Percentiles rank a stretch among this genome's conserved stretches.
Conservation (phyloP, 2,797 vertebrate species). For the Sebastes goodei region DNA sequence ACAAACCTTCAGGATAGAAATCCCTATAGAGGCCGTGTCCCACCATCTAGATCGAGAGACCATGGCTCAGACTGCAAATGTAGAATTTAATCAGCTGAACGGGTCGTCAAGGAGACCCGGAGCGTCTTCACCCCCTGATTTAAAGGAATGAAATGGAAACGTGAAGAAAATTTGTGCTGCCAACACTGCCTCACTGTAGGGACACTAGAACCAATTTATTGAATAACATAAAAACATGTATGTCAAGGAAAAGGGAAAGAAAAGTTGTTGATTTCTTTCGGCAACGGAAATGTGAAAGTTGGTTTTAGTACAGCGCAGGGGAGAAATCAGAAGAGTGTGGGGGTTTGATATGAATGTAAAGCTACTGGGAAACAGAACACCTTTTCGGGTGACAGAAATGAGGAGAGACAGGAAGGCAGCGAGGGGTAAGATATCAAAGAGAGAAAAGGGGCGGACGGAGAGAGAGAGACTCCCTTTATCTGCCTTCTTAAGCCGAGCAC, state of each 20-base stretch:
- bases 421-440: conserved; percentile 10
- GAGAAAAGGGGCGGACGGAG: background rate
- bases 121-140: conserved; percentile 11
- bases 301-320: background rate
- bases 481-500: conserved; percentile 3
- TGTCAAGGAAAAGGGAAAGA: background rate
- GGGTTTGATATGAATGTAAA: conserved; percentile 1
- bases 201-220: conserved; percentile 9
- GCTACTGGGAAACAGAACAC: background rate
- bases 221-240: background rate
- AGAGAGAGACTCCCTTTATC: conserved; percentile 12
- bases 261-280: background rate
- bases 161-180: conserved; percentile 3
- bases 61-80: conserved; percentile 41
- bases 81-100: conserved; percentile 45
- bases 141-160: conserved; percentile 28
- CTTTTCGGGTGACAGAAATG: conserved; percentile 21
- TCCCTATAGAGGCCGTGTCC: conserved; percentile 21
- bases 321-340: background rate
- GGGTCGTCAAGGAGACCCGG: conserved; percentile 21
- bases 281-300: background rate
- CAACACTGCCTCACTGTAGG: background rate
- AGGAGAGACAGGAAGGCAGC: background rate
- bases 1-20: background rate
- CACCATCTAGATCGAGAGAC: conserved; percentile 6